Percentiles rank a stretch among this genome's conserved stretches.
Conservation (phyloP, 2,113 vertebrate species). For the Tichodroma muraria region DNA sequence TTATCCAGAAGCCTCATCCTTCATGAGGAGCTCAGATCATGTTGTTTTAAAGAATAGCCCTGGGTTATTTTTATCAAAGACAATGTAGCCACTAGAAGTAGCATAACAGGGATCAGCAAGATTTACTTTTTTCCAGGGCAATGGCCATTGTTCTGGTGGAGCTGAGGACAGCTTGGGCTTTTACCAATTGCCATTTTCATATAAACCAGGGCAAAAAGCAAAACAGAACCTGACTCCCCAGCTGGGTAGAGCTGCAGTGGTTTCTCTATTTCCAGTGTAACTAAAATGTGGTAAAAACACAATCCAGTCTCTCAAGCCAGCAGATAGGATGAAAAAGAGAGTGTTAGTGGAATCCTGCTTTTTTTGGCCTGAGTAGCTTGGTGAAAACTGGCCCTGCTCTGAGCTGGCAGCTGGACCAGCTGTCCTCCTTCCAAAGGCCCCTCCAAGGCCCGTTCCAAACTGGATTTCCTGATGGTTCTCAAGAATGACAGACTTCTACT, state of each 20-base stretch:
- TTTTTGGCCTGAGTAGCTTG: background rate
- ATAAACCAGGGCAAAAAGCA: background rate
- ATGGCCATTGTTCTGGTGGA: background rate
- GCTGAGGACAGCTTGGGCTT: background rate
- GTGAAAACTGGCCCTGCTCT: background rate
- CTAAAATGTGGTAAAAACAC: background rate
- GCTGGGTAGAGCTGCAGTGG: background rate
- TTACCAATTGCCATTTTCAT: background rate
- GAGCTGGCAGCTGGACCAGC: background rate
- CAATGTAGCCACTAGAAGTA: background rate
- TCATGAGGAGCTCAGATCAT: background rate
- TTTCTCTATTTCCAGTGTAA: background rate
- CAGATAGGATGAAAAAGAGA: background rate
- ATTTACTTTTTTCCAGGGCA: constrained; percentile 1
- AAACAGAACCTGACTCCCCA: background rate
- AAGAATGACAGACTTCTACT: background rate
- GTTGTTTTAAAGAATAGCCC: background rate
- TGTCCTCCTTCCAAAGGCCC: no score
- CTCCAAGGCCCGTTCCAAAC: background rate
- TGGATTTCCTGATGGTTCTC: background rate
- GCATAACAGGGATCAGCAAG: background rate
- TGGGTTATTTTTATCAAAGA: constrained; percentile 7
- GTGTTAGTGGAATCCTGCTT: background rate
- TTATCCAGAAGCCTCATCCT: background rate
- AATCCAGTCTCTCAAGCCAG: background rate